These are phyloP conservation scores for Nomada goodeniana DNA, from an alignment of 2,888 invertebrate genomes.

Conservation along the genomic window DNA sequence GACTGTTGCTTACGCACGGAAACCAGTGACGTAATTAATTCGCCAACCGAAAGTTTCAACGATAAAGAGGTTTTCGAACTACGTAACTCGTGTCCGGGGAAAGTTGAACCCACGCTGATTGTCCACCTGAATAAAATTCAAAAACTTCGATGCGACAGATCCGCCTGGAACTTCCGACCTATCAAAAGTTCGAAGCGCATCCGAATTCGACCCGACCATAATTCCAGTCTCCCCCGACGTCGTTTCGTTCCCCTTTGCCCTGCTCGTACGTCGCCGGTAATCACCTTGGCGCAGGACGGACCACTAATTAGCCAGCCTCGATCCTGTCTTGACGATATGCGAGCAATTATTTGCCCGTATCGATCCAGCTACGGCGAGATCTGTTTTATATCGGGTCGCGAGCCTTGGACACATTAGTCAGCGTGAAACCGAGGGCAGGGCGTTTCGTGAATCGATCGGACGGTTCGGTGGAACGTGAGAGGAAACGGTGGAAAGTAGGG, in stretches of 20 bases:
- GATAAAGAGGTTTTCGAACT: no score
- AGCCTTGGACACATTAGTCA: conserved; percentile 65
- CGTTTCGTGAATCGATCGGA: conserved; percentile 69
- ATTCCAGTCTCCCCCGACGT: conserved; percentile 25
- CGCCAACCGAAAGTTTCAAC: no score
- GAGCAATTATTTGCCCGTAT: conserved; percentile 71
- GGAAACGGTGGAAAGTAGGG: conserved; percentile 70
- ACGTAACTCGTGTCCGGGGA: no score
- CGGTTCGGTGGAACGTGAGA: conserved; percentile 62
- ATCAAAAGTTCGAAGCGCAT: neutral
- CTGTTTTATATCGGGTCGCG: conserved; percentile 64
- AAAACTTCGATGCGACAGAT: no score
- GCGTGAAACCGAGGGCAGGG: conserved; percentile 65
- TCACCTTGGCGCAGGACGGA: conserved; percentile 44
- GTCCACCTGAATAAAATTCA: no score
- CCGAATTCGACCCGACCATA: neutral
- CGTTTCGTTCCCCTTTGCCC: neutral
- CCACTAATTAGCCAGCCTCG: conserved; percentile 61
- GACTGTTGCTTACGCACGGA: no score
- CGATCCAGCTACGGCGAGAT: conserved; percentile 48
- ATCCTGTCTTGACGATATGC: conserved; percentile 63
- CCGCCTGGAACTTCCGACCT: no score
- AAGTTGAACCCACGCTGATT: no score
- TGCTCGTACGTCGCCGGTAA: conserved; percentile 29
- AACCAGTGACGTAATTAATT: no score